Base-by-base conservation (phyloP, 2,113 vertebrate species). In the Gadus chalcogrammus region DNA sequence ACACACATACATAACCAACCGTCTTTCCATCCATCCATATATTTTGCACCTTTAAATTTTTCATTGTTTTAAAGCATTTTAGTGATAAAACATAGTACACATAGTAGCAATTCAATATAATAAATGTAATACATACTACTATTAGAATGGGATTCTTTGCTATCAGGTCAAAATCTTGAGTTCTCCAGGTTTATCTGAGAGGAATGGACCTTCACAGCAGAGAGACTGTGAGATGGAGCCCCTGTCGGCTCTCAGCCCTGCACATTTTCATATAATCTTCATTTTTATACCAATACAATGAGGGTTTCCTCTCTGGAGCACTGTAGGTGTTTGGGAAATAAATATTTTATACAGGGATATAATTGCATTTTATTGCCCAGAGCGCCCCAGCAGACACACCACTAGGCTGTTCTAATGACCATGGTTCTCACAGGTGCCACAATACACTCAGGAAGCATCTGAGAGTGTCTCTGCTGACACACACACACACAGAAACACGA, bases 331-430 rank as follows among this genome's bases (percentile, higher is more conserved):
- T 88, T 86, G 79, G 79, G 77, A 87, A 90, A 91, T 90, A 90
- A 85, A 90, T 90, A 88, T 87, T 90, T 88, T 77, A 90, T 83
- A 78, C 65, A 31, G 60, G 80, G 81, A 84, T 88, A 79, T 90
- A 90, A 90, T 90, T 89, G 86, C 86, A 83, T 89, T 89, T 87
- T 85, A 82, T 88, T 78, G 88, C 90, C 88, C 79, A 70, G 79
- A 87, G 90, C 89, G 20, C 79, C 85, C 85, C 78, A 87, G 71
- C 75, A 88, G 85, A 90, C 87, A 87, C 84, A 87, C 78, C 76
- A 75, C 74, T 85, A 77, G 61, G 64, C 74, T 60, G 74, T 70
- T 83, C 79, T 90, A 90, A 88, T 90, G 82, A 86, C 79, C 67
- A 58, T 64, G 67, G 71, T 76, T 67, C 74, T 78, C 24, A 22